phyloP scores from a whole-genome alignment of 2,888 invertebrate genomes.

The Pediacus dermestoides region DNA sequence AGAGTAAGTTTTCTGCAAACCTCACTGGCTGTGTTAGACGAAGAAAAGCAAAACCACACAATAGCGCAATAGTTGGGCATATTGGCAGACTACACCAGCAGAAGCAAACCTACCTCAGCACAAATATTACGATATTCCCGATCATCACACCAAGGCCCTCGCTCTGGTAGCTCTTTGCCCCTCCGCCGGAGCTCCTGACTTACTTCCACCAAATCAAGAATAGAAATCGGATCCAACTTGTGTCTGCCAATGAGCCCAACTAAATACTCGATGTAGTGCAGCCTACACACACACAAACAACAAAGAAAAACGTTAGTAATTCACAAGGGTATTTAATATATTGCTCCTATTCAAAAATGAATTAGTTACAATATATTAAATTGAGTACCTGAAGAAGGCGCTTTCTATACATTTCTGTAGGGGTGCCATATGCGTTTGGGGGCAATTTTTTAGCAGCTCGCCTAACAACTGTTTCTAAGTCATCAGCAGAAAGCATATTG shows the following conservation, averaged over 20 bases:
- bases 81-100: slow-evolving; percentile 35
- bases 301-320: slow-evolving; percentile 17
- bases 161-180: slow-evolving; percentile 78
- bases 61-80: slow-evolving; percentile 33
- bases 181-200: slow-evolving; percentile 82
- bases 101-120: slow-evolving; percentile 66
- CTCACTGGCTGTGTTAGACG: background rate
- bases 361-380: slow-evolving; percentile 19
- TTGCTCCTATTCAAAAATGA: slow-evolving; percentile 14
- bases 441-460: slow-evolving; percentile 71
- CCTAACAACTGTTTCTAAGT: slow-evolving; percentile 76
- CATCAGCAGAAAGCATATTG: slow-evolving; percentile 70
- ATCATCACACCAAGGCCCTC: slow-evolving; percentile 78
- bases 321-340: slow-evolving; percentile 12
- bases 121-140: slow-evolving; percentile 81
- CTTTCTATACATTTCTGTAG: slow-evolving; percentile 62
- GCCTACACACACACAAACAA: slow-evolving; percentile 58
- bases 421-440: slow-evolving; percentile 71
- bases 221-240: slow-evolving; percentile 82
- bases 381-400: slow-evolving; percentile 60
- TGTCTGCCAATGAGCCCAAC: slow-evolving; percentile 79
- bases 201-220: slow-evolving; percentile 83
- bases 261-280: slow-evolving; percentile 95
- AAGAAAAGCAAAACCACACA: slow-evolving; percentile 3
- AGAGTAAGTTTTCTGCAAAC: background rate